These are phyloP conservation scores for Aldabrachelys gigantea DNA, from an alignment of 2,113 vertebrate species.

Conservation along the genomic window DNA sequence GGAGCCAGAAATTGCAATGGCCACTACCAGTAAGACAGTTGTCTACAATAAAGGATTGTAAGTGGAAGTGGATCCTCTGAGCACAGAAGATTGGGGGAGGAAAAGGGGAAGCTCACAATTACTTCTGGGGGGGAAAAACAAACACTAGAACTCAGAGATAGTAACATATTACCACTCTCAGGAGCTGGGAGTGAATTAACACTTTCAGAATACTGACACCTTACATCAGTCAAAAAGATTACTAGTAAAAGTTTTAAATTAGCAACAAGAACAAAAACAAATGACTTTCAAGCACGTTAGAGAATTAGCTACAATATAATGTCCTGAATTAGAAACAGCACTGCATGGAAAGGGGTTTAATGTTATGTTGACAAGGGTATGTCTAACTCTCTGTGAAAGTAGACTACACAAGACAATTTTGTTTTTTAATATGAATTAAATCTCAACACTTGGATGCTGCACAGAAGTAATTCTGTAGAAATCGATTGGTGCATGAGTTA, in stretches of 20 bases:
- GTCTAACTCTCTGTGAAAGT: rapidly evolving
- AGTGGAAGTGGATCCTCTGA: slow-evolving; percentile 24
- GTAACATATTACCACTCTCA: slow-evolving; percentile 8
- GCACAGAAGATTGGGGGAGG: background rate
- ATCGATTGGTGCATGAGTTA: rapidly evolving
- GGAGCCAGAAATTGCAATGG: slow-evolving; percentile 89
- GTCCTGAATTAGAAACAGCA: background rate
- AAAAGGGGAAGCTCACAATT: background rate
- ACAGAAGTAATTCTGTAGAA: background rate
- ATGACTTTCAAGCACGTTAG: slow-evolving; percentile 11
- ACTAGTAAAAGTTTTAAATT: slow-evolving; percentile 70
- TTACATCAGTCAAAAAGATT: slow-evolving; percentile 60
- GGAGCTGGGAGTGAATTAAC: slow-evolving; percentile 46
- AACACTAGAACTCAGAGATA: background rate
- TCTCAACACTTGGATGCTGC: slow-evolving; percentile 31
- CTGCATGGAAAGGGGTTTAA: slow-evolving; percentile 6
- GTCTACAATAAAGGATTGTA: slow-evolving; percentile 94
- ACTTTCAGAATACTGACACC: slow-evolving; percentile 62
- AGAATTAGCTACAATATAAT: background rate
- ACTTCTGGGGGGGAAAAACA: background rate
- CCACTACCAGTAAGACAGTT: slow-evolving; percentile 84
- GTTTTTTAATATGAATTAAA: background rate
- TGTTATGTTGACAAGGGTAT: rapidly evolving
- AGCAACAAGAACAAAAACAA: slow-evolving; percentile 44
- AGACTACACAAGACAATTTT: background rate